Evolutionary conservation across 2,113 vertebrate genomes (phyloP), one percentile per base, ranked within the genome.

Genomic region (Pygoscelis antarcticus): DNA sequence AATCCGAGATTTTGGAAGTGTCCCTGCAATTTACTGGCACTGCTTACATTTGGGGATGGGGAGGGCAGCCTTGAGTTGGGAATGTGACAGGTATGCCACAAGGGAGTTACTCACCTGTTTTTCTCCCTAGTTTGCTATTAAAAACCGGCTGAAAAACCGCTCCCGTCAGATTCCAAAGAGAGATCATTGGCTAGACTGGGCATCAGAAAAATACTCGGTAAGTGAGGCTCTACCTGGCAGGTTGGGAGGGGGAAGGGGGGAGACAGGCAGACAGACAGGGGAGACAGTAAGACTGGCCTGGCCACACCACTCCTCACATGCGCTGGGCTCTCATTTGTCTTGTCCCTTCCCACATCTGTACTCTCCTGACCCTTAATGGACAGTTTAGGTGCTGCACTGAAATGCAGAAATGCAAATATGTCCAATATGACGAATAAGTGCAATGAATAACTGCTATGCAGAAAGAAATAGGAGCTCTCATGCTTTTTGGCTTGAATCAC

Each of bases 101-200:
- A 25, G 20, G 36, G n/a, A 83, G 23, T 95, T 70, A 79, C 21
- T 91, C 26, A 81, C 18, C 82, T 94, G 2, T 36, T 91, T 81
- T 97, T 74, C 66, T 86, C 38, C 72, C 51, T 97, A 99, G 99
- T 99, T 99, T 98, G 99, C 99, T 88, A 82, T 99, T 87, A 98
- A 96, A 85, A 99, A 99, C 90, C 98, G 99, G 23, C 98, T 99
- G 97, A 98, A 87, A 83, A 98, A 98, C 89, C 98, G 97, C 38
- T 98, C 98, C 13, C 97, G 8, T 79, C 40, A 97, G 19, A 96
- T 98, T 89, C 96, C 98, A 21, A 98, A 98, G 97, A 98, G 98
- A 95, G 97, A 97, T 12, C 99, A 99, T 97, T 99, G 99, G 99
- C 69, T 99, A 90, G 99, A 99, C 96, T 99, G 99, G 99, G 99